phyloP scores from a whole-genome alignment of 2,888 invertebrate genomes.

The Himalopsyche japonica region DNA sequence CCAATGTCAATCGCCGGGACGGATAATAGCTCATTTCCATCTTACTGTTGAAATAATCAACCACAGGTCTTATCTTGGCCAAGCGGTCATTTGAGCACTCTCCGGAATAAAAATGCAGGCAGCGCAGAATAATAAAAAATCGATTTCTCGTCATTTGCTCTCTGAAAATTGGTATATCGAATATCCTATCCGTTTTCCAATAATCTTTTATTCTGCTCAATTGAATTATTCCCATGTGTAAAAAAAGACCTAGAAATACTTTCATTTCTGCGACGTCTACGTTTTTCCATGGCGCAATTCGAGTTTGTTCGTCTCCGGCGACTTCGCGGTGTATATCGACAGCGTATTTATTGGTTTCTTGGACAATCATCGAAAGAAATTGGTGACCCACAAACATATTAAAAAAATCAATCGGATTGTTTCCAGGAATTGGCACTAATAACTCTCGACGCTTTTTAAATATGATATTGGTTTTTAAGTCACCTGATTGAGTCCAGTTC shows the following conservation, averaged over 20 bases:
- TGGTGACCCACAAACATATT: background rate
- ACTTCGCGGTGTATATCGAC: too few species aligned
- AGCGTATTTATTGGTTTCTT: background rate
- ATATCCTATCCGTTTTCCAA: constrained; percentile 46
- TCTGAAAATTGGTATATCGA: constrained; percentile 44
- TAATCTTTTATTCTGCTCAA: constrained; percentile 46
- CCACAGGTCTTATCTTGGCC: too few species aligned
- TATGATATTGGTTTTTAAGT: too few species aligned
- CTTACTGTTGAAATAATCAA: constrained; percentile 8
- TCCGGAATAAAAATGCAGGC: constrained; percentile 15
- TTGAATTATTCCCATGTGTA: constrained; percentile 47
- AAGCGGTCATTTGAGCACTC: too few species aligned
- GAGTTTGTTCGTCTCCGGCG: too few species aligned
- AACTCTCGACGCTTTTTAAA: too few species aligned
- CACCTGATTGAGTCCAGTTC: too few species aligned
- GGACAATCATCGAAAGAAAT: background rate
- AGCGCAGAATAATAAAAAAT: constrained; percentile 45
- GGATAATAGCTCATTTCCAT: constrained; percentile 45
- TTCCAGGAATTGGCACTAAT: too few species aligned
- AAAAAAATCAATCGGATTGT: background rate
- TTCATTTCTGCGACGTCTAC: constrained; percentile 42
- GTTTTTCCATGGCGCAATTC: constrained; percentile 41
- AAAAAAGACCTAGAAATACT: constrained; percentile 47
- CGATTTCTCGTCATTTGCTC: constrained; percentile 45
- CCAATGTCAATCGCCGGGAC: constrained; percentile 44